These are phyloP conservation scores for Eupeodes latifasciatus DNA, from an alignment of 2,888 invertebrate genomes.

Conservation along the genomic window DNA sequence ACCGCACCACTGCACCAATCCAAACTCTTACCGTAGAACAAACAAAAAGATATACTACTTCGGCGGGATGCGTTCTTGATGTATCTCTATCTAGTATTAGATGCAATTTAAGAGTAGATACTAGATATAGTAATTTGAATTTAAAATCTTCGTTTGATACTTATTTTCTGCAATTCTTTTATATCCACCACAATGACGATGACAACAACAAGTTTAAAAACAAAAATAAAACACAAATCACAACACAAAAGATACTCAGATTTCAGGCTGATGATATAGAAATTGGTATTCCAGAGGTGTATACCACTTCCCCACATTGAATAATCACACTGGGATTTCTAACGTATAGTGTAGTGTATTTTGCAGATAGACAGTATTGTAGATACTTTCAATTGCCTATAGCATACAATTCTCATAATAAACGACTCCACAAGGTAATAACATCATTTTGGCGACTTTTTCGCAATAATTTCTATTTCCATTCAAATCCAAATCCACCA, in stretches of 20 bases:
- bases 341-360: background rate
- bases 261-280: constrained; percentile 7
- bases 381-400: constrained; percentile 39
- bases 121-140: constrained; percentile 21
- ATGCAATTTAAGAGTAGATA: constrained; percentile 23
- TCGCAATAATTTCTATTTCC: constrained; percentile 15
- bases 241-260: constrained; percentile 24
- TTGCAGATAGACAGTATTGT: constrained; percentile 4
- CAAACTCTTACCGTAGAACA: constrained; percentile 7
- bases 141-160: constrained; percentile 27
- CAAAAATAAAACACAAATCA: constrained; percentile 20
- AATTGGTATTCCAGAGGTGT: constrained; percentile 56
- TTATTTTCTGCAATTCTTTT: background rate
- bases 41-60: constrained; percentile 7
- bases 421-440: constrained; percentile 22
- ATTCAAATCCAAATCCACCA: background rate
- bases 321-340: constrained; percentile 36
- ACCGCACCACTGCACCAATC: background rate
- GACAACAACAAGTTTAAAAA: background rate
- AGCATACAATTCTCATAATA: constrained; percentile 49
- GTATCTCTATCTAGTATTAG: constrained; percentile 19
- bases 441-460: constrained; percentile 43
- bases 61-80: constrained; percentile 35
- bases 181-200: constrained; percentile 29
- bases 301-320: constrained; percentile 41